Evolutionary conservation across 2,888 invertebrate genomes (phyloP), one percentile per base, ranked within the genome.

Genomic region (Cylloceria caligata): DNA sequence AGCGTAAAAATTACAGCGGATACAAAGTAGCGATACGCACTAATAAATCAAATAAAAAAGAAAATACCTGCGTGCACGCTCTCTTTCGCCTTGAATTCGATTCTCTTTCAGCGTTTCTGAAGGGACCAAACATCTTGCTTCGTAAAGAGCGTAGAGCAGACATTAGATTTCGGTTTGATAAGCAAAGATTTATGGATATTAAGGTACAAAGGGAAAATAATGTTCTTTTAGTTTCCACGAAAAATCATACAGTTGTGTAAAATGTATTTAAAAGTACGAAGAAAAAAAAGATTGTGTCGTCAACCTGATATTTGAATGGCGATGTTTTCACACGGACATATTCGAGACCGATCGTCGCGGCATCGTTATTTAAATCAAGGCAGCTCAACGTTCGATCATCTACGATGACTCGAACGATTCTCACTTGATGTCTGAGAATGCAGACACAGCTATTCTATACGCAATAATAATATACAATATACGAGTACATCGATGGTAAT

Each of bases 11-110:
- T 34, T 57, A 27, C 52, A 11, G 55, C 71, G 36, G 27, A 65
- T 65, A 55, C 74, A 52, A 65, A 74, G 65, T 74, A 55, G 42
- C 52, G 64, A 65, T 74, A 74, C 55, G 74, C 42, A 11, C 52
- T 55, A 39, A 74, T 55, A 55, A 52, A 73, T 62, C 21, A 36
- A 60, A 73, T 73, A 73, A 62, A 42, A 27, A 55, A 49, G 27
- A 64, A 60, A 57, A 11, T 34, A 42, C 19, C 19, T 71, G 19
- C 27, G 16, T 19, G 7, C 4, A 13, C 47, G 7, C 4, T 45
- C 24, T 45, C 27, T n/a, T 9, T 30, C 6, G 16, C 30, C 16
- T 47, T 19, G 27, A 30, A 55, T n/a, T 55, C 13, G 30, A 57
- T 5, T 2, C 3, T 49, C 30, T 7, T 13, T 57, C 57, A 34